Evolutionary conservation across 2,113 vertebrate species (phyloP), one percentile per base, ranked within the genome.

Genomic region (Nyctereutes procyonoides): DNA sequence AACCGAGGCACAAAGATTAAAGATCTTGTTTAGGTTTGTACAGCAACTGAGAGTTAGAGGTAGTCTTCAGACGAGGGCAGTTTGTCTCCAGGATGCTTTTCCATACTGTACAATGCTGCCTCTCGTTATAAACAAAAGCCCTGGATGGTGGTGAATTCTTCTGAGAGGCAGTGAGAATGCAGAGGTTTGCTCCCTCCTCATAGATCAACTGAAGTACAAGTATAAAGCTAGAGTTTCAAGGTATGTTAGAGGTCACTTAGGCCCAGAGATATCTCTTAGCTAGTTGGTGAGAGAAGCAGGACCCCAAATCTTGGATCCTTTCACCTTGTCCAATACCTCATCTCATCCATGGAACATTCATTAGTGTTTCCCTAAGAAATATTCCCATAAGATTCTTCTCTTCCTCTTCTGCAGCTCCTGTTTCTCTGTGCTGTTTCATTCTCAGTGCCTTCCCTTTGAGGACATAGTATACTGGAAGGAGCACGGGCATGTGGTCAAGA

Each of bases 101-200:
- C 8, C 5, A 3, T 0, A 5, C 3, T 0, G 0, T 24, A 43
- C 4, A 20, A 30, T 0, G 0, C 2, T 2, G 0, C 13, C 15
- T 51, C 30, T 24, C 3, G 6, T 38, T 15, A 88, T 26, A 48
- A 73, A 60, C 67, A 79, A 12, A 28, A 71, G 73, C 12, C 11
- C 11, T 20, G 32, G 12, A 9, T 88, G 24, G 30, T 43, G 22
- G 35, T 10, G 11, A 79, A 30, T 80, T 63, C 53, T 83, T 58
- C 32, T 43, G 32, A 35, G 28, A 81, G 58, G 30, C 20, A 24
- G 15, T n/a, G n/a, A 92, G 88, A 55, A 67, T 81, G 62, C 0
- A 0, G 58, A 80, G 24, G 30, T 38, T 55, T 91, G 26, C 28
- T 83, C 17, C 53, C 11, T 15, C 88, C 17, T 51, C 16, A 8